These are phyloP conservation scores for Nymphalis c-album DNA, from an alignment of 2,888 invertebrate genomes.

Conservation along the genomic window DNA sequence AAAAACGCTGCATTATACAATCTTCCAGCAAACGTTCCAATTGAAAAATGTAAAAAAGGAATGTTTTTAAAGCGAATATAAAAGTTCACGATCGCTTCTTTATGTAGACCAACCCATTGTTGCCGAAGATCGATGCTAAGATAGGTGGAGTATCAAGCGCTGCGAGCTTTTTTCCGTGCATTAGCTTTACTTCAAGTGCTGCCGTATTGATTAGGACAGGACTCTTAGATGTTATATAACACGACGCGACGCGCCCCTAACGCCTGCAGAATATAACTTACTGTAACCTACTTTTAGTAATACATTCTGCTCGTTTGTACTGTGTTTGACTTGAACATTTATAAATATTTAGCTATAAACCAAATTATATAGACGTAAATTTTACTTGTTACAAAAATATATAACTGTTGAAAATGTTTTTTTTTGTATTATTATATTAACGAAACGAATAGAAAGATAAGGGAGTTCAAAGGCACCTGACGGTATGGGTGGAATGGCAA, in stretches of 20 bases:
- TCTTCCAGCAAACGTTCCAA: background rate
- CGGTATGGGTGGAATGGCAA: no score
- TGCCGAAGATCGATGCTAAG: slow-evolving; percentile 34
- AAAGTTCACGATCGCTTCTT: slow-evolving; percentile 1
- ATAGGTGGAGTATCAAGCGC: slow-evolving; percentile 48
- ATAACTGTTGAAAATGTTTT: no score
- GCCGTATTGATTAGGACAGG: slow-evolving; percentile 74
- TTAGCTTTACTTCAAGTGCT: slow-evolving; percentile 69
- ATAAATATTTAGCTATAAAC: background rate
- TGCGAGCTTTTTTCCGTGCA: slow-evolving; percentile 62
- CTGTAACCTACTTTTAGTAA: slow-evolving; percentile 45
- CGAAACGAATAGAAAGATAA: no score
- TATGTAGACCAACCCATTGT: slow-evolving; percentile 10
- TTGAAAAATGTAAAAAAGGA: background rate
- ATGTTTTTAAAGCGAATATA: background rate
- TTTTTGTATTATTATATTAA: no score
- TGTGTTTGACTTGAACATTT: slow-evolving; percentile 6
- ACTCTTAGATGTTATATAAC: slow-evolving; percentile 73
- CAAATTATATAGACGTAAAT: no score
- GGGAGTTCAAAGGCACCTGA: no score
- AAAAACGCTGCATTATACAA: background rate
- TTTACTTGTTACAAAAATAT: no score
- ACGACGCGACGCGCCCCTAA: slow-evolving; percentile 57
- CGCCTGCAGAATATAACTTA: slow-evolving; percentile 52
- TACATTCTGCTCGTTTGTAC: slow-evolving; percentile 26